These are phyloP conservation scores for Stramonita haemastoma DNA, from an alignment of 2,888 invertebrate genomes.

Conservation along the genomic window DNA sequence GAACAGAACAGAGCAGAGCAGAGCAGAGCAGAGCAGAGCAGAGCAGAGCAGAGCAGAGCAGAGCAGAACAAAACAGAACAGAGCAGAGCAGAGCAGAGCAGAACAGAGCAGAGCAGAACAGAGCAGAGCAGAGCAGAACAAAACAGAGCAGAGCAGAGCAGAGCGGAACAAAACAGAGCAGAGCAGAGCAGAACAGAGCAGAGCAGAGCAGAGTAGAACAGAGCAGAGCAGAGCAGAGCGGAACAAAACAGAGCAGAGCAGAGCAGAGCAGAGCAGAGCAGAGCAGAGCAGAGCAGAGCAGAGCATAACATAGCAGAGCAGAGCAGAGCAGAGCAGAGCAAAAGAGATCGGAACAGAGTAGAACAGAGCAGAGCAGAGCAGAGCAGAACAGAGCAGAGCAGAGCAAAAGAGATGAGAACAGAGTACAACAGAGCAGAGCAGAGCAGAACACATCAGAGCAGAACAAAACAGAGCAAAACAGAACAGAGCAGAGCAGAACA, in stretches of 20 bases:
- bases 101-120: too few relatives aligned
- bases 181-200: not conserved
- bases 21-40: too few relatives aligned
- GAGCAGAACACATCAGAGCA: not conserved
- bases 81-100: too few relatives aligned
- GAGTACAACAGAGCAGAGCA: not conserved
- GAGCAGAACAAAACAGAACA: too few relatives aligned
- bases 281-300: slow-evolving; percentile 20
- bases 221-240: slow-evolving; percentile 9
- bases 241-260: slow-evolving; percentile 5
- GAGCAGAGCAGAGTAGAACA: not conserved
- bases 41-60: too few relatives aligned
- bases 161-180: not conserved
- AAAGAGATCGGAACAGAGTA: not conserved
- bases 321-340: slow-evolving; percentile 2
- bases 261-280: slow-evolving; percentile 5
- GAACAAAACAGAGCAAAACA: not conserved
- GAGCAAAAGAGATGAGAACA: too few relatives aligned
- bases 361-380: not conserved
- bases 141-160: too few relatives aligned
- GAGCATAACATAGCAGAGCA: slow-evolving; percentile 20
- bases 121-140: too few relatives aligned
- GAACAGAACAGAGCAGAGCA: too few relatives aligned
- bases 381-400: not conserved
- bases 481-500: not conserved